A percentile compares a stretch with the other conserved stretches of the same genome.
Evolutionary conservation across 2,888 invertebrate genomes (phyloP).

Genomic region (Andrena dorsata): DNA sequence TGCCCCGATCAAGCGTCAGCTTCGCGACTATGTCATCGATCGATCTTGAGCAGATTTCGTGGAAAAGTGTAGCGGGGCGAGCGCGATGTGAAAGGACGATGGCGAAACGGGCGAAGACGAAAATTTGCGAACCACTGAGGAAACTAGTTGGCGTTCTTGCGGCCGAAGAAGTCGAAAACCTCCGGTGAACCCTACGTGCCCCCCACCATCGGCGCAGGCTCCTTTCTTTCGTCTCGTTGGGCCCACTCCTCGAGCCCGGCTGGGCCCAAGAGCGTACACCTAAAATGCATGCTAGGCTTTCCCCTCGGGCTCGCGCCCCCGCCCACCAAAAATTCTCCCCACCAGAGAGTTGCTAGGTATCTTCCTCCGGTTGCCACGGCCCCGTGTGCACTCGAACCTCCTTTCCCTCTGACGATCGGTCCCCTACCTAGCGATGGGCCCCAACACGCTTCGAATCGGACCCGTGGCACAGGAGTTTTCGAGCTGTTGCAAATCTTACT

Average conservation of each 20-base stretch:
- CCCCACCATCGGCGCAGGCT: constrained; percentile 77
- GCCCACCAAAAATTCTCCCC: constrained; percentile 70
- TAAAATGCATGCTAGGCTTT: constrained; percentile 83
- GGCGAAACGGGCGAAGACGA: constrained; percentile 30
- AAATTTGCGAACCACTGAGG: constrained; percentile 84
- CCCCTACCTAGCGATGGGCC: constrained; percentile 50
- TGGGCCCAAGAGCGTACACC: constrained; percentile 76
- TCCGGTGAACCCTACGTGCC: constrained; percentile 85
- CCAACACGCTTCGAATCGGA: constrained; percentile 1
- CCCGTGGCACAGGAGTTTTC: constrained; percentile 22
- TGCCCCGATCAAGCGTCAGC: no score
- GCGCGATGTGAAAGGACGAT: not conserved
- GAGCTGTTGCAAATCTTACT: constrained; percentile 14
- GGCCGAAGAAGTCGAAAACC: constrained; percentile 84
- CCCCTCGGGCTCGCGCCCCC: constrained; percentile 72
- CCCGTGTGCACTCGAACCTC: constrained; percentile 73
- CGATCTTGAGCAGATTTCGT: no score
- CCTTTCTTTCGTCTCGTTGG: constrained; percentile 77
- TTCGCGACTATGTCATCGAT: no score
- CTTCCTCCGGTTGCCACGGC: constrained; percentile 84
- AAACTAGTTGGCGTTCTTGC: constrained; percentile 82
- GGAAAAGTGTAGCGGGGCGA: no score
- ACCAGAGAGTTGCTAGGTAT: constrained; percentile 81
- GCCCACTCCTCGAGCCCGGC: constrained; percentile 70
- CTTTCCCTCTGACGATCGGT: constrained; percentile 65